Evolutionary conservation across 2,797 vertebrate species (phyloP), one percentile per base, ranked within the genome.

Genomic region (Euthynnus affinis): DNA sequence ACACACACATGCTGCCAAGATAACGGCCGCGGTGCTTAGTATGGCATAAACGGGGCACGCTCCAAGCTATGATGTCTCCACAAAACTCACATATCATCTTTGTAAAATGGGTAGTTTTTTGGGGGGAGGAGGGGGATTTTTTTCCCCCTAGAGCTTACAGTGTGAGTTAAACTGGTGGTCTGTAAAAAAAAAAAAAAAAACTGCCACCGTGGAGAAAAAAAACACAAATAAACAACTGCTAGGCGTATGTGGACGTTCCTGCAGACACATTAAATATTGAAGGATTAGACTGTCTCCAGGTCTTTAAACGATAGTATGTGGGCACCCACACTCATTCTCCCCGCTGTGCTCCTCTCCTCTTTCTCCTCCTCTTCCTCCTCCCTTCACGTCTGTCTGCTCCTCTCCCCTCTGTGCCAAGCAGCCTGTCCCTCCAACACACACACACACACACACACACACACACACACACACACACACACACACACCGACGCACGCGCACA

Each of bases 371-470:
- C 66, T 59, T 71, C 72, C 66, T 86, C 76, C 64, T 85, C 72
- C 62, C 82, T 74, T 88, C 74, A 82, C 75, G 83, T 93, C 88
- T 91, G 91, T 92, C 92, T 93, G 84, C 91, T 89, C 88, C 88
- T 91, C 91, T 92, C 85, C 85, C 80, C 91, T 91, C 85, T 74
- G 86, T 91, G 88, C 93, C 91, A 89, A 88, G 79, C 91, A 89
- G 86, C 78, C 84, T 91, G 89, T 92, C 86, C 91, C 88, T 91
- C 86, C 88, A 87, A 89, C 91, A 88, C 79, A 84, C 76, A 78
- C 78, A 55, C 70, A 57, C 40, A 57, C 80, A 61, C 62, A 71
- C 29, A 32, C 29, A 32, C 29, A 29, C 78, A 71, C 55, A 64
- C 82, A 27, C n/a, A 44, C 59, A 25, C 40, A 46, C 63, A 57